Evolutionary conservation across 2,888 invertebrate species (phyloP), one percentile per base, ranked within the genome.

Genomic region (Drosophila putrida): DNA sequence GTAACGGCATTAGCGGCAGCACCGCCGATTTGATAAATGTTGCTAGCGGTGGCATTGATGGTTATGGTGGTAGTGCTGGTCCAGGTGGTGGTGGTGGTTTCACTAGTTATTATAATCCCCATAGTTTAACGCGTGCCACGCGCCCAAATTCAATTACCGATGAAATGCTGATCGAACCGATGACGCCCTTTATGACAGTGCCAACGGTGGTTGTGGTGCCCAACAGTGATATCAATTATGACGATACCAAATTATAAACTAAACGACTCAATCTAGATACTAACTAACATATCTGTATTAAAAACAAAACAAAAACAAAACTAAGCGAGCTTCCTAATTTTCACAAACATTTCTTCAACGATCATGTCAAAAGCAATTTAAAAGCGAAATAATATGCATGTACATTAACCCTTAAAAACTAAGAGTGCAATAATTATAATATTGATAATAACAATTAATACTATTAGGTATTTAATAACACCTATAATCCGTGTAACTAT

Each of bases 171-270:
- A 75, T 77, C 55, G 89, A 88, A 5, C 80, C 82, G 25, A 70
- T 82, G 54, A 64, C 73, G 28, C 46, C 82, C 13, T 65, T 80
- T 61, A 59, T 76, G 25, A 67, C 78, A 20, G 75, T 90, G 59
- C 91, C 91, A 54, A 90, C 91, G 66, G 92, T 93, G 55, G 90
- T 93, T 67, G 88, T 92, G 51, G 91, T 93, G 82, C 91, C 92
- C 61, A 90, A 91, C 65, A 80, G 80, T 58, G 87, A 89, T 59
- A 83, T 80, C 60, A 75, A 75, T 46, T 81, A 91, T 62, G 91
- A 91, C 75, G 92, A 93, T 78, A 93, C 92, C 33, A 90, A 91
- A 76, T 90, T 93, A 81, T 93, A 90, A 89, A 81, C 33, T 93
- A 90, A 89, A 81, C 33, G 31, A 25, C 25, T 15, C 13, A 57